Conservation (phyloP, 2,797 vertebrate genomes). For the Mustela erminea region DNA sequence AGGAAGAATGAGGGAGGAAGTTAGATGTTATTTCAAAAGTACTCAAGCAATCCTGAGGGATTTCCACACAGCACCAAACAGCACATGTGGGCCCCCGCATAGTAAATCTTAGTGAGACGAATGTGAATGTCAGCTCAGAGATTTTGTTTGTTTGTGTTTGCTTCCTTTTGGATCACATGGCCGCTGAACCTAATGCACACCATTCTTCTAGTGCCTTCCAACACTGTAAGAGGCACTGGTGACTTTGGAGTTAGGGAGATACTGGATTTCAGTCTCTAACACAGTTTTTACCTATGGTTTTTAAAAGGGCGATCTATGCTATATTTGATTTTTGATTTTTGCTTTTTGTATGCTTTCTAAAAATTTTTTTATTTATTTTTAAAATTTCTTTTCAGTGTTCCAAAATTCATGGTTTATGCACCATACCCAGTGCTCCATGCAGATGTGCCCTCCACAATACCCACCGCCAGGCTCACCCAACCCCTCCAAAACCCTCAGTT, state of each 20-base stretch:
- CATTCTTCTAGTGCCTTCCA: not conserved
- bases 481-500: no score
- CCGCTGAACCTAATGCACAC: not conserved
- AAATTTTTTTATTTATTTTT: no score
- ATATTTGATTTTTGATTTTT: conserved; percentile 23
- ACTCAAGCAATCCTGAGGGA: not conserved
- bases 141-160: not conserved
- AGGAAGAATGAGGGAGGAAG: not conserved
- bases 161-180: not conserved
- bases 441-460: no score
- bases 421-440: no score
- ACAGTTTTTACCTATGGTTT: no score
- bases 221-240: not conserved
- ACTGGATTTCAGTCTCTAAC: not conserved
- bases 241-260: not conserved
- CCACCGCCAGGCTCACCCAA: no score
- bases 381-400: no score
- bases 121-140: not conserved
- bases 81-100: not conserved
- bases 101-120: not conserved
- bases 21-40: not conserved
- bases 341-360: not conserved
- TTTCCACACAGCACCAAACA: not conserved
- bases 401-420: no score
- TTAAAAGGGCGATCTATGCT: not conserved